Evolutionary conservation across 2,888 invertebrate genomes (phyloP).

Genomic region (Trachelus iudaicus): DNA sequence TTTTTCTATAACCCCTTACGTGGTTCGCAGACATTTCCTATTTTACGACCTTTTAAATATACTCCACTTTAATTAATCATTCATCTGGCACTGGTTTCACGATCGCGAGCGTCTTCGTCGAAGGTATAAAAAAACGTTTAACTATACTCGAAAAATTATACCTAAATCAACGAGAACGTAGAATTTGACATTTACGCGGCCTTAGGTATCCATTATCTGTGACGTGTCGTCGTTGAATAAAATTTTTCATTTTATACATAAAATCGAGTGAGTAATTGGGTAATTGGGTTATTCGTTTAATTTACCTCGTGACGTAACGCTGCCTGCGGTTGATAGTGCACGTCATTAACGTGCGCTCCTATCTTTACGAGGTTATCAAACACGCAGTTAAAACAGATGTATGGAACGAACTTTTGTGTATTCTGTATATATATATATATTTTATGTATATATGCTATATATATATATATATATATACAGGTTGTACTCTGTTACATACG

Average conservation of each 20-base stretch:
- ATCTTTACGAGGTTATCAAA: conserved; percentile 20
- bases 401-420: conserved; percentile 7
- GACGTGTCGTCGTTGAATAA: background rate
- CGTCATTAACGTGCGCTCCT: conserved; percentile 13
- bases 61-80: background rate
- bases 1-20: background rate
- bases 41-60: background rate
- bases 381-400: conserved; percentile 12
- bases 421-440: background rate
- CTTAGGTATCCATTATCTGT: background rate
- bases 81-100: background rate
- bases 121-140: background rate
- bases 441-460: no score
- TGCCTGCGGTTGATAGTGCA: conserved; percentile 6
- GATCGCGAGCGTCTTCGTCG: background rate
- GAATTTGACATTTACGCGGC: background rate
- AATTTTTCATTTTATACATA: background rate
- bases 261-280: conserved; percentile 21
- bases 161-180: background rate
- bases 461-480: no score
- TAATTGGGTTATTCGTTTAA: conserved; percentile 31
- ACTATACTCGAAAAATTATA: background rate
- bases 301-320: conserved; percentile 20
- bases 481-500: background rate
- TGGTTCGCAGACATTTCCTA: background rate